Evolutionary conservation across 2,888 invertebrate genomes (phyloP), one percentile per base, ranked within the genome.

Genomic region (Liopterus haemorrhoidalis): DNA sequence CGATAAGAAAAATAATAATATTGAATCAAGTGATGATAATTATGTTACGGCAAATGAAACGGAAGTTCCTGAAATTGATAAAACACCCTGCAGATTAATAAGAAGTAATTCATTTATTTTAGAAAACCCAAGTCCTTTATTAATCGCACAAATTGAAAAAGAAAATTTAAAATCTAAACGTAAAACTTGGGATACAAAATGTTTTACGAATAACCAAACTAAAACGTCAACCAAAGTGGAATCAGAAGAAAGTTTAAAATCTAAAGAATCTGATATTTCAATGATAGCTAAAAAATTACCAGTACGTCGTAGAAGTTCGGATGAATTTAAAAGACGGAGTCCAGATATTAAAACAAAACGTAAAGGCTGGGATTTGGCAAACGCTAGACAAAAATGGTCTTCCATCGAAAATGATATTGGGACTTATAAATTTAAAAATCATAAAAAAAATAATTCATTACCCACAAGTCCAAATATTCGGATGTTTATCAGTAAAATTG

Each of bases 91-190:
- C 66, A 70, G 55, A 52, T 63, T 85, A 42, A 71, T 81, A 8
- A 72, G 88, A 38, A 84, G 85, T 58, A 79, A 82, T 49, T 90
- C 90, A 0, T 90, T 89, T 59, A 83, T 85, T 1, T 65, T 90
- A 33, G 79, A 87, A 0, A 71, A 76, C 15, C 89, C 90, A 0
- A 86, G 89, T 58, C 85, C 85, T 1, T 78, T 80, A 50, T 71
- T 90, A 5, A 60, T 82, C 16, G 81, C 81, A 6, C 78, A 79
- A 57, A 67, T 81, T 33, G 72, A 78, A 61, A 70, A 72, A 50
- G 72, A 71, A 49, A 21, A 18, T 8, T 40, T 5, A 3, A 16
- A 5, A 19, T 20, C 2, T 57, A 57, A 41, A 36, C 2, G 36
- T 36, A n/a, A n/a, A n/a, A n/a, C n/a, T n/a, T n/a, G n/a, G n/a